Evolutionary conservation across 2,113 vertebrate genomes (phyloP), one percentile per base, ranked within the genome.

Genomic region (Acrocephalus kingi): DNA sequence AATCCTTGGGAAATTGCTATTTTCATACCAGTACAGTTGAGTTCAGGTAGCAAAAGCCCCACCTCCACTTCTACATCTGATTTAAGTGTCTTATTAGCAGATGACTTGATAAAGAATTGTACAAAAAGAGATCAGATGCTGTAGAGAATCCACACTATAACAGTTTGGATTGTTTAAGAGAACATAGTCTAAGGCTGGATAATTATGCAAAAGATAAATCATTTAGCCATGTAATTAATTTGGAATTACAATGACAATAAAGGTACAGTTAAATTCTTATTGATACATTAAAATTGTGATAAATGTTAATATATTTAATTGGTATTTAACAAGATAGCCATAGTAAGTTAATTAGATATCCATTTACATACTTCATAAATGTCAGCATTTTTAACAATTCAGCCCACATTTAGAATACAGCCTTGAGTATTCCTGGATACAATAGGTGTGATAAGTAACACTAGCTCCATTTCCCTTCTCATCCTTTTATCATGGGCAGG

Each of bases 271-370:
- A 97, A 96, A 97, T 97, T 97, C 75, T 94, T 94, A 96, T 82
- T 97, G 94, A 97, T 96, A 93, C 58, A 92, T 91, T 93, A 87
- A 98, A 98, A 96, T 91, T 94, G 19, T 95, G 81, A 95, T 78
- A 95, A 97, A 96, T 84, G 66, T 93, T 96, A 97, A 96, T 96
- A 89, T 33, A 89, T 78, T 96, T 98, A 98, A 97, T 96, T 97
- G 94, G 43, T 84, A 97, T 97, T 98, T 98, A 97, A 97, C 91
- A 97, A 97, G 79, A 96, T 94, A 97, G 52, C 39, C 96, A 41
- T 54, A 96, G 71, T 63, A 96, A 97, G 59, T 96, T 98, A 97
- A 98, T 97, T 97, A 96, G 75, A 85, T 96, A 96, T 95, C 81
- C 96, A 94, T 96, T 97, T 97, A 89, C 67, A 84, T 91, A 89